A percentile compares a stretch with the other conserved stretches of the same genome.
Evolutionary conservation across 2,797 vertebrate species (phyloP).

Genomic region (Tenualosa ilisha): DNA sequence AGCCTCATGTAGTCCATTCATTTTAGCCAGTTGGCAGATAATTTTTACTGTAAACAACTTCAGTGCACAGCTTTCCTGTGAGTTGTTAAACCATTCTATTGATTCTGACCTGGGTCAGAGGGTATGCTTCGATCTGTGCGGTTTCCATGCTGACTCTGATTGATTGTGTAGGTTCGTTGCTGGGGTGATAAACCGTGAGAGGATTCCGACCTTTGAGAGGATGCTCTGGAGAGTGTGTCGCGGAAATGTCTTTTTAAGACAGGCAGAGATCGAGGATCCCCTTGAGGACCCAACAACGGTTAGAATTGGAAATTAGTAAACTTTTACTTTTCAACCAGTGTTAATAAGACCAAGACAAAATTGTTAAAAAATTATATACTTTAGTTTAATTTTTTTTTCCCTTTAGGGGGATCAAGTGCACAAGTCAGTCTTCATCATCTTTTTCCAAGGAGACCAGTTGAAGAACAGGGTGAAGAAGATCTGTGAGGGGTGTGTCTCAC

Average conservation of each 20-base stretch:
- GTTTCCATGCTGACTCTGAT: slow-evolving; percentile 18
- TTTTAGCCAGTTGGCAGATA: neutral
- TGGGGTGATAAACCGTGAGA: slow-evolving; percentile 92
- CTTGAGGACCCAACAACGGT: slow-evolving; percentile 94
- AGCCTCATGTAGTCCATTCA: neutral
- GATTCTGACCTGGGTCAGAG: neutral
- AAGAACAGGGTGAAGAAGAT: slow-evolving; percentile 97
- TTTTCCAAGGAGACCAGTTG: slow-evolving; percentile 94
- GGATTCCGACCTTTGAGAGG: slow-evolving; percentile 94
- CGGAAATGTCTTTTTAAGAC: slow-evolving; percentile 94
- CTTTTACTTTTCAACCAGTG: neutral
- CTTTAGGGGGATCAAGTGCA: slow-evolving; percentile 90
- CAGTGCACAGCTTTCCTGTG: neutral
- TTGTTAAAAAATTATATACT: too few species aligned
- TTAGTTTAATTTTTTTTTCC: slow-evolving; percentile 32
- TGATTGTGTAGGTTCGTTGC: slow-evolving; percentile 85
- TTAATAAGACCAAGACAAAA: neutral
- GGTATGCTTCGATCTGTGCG: neutral
- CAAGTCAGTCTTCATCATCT: slow-evolving; percentile 96
- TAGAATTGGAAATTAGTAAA: slow-evolving; percentile 47
- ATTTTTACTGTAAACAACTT: neutral
- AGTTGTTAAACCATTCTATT: neutral
- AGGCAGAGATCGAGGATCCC: slow-evolving; percentile 95
- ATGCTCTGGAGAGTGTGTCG: slow-evolving; percentile 98
- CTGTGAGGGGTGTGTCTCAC: slow-evolving; percentile 83